phyloP scores from a whole-genome alignment of 1,140 invertebrate species.

The Protaetia brevitarsis region DNA sequence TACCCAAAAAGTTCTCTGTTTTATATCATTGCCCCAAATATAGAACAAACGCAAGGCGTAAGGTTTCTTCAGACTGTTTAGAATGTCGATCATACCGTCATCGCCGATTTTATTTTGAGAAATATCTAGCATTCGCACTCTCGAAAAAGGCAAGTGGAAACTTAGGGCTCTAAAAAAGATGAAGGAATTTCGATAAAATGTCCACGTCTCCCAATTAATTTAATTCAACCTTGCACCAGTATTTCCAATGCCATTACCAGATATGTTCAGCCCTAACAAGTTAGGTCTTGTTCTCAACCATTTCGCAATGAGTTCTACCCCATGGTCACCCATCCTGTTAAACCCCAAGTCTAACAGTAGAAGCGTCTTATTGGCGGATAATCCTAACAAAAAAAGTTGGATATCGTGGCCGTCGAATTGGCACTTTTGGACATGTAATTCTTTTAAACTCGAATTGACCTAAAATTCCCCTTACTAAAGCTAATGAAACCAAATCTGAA shows the following conservation, averaged over 20 bases:
- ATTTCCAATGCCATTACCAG: slow-evolving; percentile 55
- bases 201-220: neutral
- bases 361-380: slow-evolving; percentile 51
- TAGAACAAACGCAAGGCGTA: slow-evolving; percentile 51
- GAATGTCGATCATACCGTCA: slow-evolving; percentile 50
- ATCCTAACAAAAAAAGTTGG: slow-evolving; percentile 53
- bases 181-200: slow-evolving; percentile 20
- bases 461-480: slow-evolving; percentile 25
- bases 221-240: slow-evolving; percentile 51
- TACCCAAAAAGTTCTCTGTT: slow-evolving; percentile 15
- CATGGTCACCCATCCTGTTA: slow-evolving; percentile 58
- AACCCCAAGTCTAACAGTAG: slow-evolving; percentile 54
- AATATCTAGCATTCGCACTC: slow-evolving; percentile 54
- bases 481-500: neutral
- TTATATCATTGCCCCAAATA: slow-evolving; percentile 56
- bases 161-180: slow-evolving; percentile 48
- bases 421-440: slow-evolving; percentile 59
- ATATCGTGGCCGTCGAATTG: slow-evolving; percentile 56
- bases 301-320: slow-evolving; percentile 51
- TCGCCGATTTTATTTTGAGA: slow-evolving; percentile 55
- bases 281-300: slow-evolving; percentile 53
- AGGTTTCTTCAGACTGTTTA: slow-evolving; percentile 56
- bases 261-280: slow-evolving; percentile 52
- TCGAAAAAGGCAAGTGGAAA: slow-evolving; percentile 53
- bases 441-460: slow-evolving; percentile 51